These are phyloP conservation scores for Mystacornis crossleyi DNA, from an alignment of 2,113 vertebrate genomes.

Conservation along the genomic window DNA sequence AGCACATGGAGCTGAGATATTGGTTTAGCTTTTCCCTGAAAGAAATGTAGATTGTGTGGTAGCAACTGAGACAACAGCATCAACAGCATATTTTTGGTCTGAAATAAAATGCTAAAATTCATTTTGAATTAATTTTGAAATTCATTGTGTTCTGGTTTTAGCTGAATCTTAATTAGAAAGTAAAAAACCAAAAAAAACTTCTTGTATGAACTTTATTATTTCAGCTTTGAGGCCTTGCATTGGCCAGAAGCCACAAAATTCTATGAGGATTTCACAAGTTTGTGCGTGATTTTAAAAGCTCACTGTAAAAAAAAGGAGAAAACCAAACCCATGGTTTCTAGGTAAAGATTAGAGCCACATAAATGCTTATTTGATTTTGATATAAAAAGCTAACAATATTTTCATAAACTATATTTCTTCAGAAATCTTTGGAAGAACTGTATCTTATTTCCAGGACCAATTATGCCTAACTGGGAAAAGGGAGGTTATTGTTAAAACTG, in stretches of 20 bases:
- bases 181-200: neutral
- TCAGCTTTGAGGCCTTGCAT: neutral
- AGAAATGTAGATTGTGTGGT: neutral
- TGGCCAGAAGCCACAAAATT: neutral
- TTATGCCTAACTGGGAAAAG: neutral
- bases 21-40: neutral
- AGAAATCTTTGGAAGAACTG: neutral
- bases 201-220: neutral
- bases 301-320: neutral
- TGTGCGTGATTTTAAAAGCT: neutral
- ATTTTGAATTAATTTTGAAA: neutral
- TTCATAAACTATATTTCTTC: neutral
- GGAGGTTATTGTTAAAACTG: neutral
- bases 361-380: neutral
- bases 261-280: neutral
- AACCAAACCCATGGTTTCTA: neutral
- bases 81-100: neutral
- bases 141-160: neutral
- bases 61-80: neutral
- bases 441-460: neutral
- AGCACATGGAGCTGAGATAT: neutral
- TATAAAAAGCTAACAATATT: neutral
- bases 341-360: neutral
- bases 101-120: neutral
- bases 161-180: neutral